Base-by-base conservation (phyloP, 1,140 invertebrate genomes). In the Oscheius sp. region DNA sequence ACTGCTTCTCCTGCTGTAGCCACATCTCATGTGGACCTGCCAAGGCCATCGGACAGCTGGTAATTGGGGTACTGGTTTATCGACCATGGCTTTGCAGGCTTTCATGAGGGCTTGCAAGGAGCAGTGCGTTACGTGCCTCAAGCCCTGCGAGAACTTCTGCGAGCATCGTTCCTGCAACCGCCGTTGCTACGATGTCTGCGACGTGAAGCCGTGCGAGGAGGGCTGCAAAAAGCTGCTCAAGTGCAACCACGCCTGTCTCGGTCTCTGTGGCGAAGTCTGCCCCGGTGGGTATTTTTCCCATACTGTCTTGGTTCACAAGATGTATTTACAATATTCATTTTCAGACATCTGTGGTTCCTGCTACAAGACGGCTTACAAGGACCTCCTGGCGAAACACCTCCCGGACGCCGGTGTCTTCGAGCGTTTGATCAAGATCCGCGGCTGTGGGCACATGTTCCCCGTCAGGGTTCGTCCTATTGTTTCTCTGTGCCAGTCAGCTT, bases 11-110 rank as follows among this genome's bases (percentile, higher is more conserved):
- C 15, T 2, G 7, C 0, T 77, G 75, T 35, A n/a, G 7, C 1
- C 75, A 77, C 63, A 26, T 32, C 3, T n/a, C 52, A 20, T 76
- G 72, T 58, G 69, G 69, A 36, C 23, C 29, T 2, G 20, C 10
- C 3, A 55, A 38, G n/a, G n/a, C n/a, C n/a, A n/a, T n/a, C n/a
- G n/a, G n/a, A n/a, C n/a, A n/a, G n/a, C n/a, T n/a, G n/a, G n/a
- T n/a, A n/a, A n/a, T n/a, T n/a, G n/a, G n/a, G n/a, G n/a, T n/a
- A n/a, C n/a, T n/a, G n/a, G n/a, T n/a, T n/a, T n/a, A n/a, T n/a
- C n/a, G n/a, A n/a, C n/a, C n/a, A n/a, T n/a, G n/a, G n/a, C n/a
- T n/a, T n/a, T 29, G 10, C 18, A 28, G 35, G 32, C 4, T 13
- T 68, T 35, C 55, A 55, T 26, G 10, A 7, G 67, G 2, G 31